Base-by-base conservation (phyloP, 1,140 invertebrate species). In the Drosophila elegans region DNA sequence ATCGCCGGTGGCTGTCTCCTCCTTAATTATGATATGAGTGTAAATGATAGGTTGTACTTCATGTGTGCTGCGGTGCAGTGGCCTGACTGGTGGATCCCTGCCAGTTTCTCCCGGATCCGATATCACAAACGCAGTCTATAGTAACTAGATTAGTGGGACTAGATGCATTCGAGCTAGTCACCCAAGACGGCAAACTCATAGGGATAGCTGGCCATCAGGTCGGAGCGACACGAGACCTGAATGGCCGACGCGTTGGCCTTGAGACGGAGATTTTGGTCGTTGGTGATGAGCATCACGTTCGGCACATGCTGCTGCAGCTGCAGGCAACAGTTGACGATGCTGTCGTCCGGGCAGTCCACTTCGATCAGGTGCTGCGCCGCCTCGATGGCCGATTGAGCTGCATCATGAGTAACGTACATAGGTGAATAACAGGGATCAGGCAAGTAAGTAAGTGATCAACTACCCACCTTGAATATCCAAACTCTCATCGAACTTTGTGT, bases 251-350 rank as follows among this genome's bases (percentile, higher is more conserved):
- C 80, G 1, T 77, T 83, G 2, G 78, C 91, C 54, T 92, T 92
- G 7, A 91, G 80, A 1, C 88, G 88, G 12, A 92, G 54, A 77
- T 92, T 92, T 12, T 42, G 55, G 46, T 92, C 91, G 49, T 92
- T 90, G 44, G 88, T 91, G 2, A 92, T 56, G 6, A 92, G 71
- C 39, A 90, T 78, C 32, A 90, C 46, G 48, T 85, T 53, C 1
- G 73, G 55, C 46, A 91, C 83, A 25, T 90, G 59, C 0, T 62
- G n/a, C 48, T 82, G 71, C 5, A 90, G 44, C 67, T 92, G 91
- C n/a, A 92, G 51, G 39, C 90, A 92, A 59, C 91, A 91, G 54
- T 92, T 91, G 0, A 92, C 48, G 21, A 92, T 91, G 56, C 90
- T 84, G 54, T 92, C 91, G 41, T 92, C 91, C 10, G 78, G 64